Evolutionary conservation across 2,113 vertebrate species (phyloP).

Genomic region (Laticauda colubrina): DNA sequence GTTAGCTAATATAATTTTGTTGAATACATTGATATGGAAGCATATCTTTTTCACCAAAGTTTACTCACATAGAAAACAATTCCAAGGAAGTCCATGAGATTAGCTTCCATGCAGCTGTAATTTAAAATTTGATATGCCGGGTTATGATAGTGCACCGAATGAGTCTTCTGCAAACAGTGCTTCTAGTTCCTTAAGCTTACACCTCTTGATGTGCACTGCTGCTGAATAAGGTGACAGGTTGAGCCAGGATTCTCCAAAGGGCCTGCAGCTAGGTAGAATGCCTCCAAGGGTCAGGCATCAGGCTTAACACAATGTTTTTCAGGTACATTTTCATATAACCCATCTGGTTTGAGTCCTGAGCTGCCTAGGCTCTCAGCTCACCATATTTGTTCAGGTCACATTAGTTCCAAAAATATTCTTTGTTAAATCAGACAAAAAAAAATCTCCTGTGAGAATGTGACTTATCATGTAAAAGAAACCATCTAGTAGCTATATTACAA

Average conservation of each 20-base stretch:
- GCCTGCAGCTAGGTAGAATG: background rate
- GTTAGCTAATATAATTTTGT: background rate
- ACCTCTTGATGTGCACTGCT: background rate
- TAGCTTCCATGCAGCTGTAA: background rate
- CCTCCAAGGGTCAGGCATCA: background rate
- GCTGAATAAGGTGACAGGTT: background rate
- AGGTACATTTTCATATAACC: background rate
- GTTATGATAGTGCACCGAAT: background rate
- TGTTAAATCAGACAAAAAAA: background rate
- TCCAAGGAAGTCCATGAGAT: background rate
- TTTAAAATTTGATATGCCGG: background rate
- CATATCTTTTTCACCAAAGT: background rate
- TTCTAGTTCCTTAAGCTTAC: background rate
- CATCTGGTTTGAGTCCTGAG: background rate
- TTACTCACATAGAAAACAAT: background rate
- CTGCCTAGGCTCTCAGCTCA: background rate
- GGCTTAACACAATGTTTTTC: background rate
- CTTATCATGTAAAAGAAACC: background rate
- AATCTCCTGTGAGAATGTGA: background rate
- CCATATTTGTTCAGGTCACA: background rate
- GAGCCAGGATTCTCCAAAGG: background rate
- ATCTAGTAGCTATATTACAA: background rate
- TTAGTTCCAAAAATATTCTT: background rate
- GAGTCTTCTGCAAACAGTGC: background rate
- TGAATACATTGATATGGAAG: background rate